Conservation (phyloP, 2,797 vertebrate species). For the Sciurus vulgaris region DNA sequence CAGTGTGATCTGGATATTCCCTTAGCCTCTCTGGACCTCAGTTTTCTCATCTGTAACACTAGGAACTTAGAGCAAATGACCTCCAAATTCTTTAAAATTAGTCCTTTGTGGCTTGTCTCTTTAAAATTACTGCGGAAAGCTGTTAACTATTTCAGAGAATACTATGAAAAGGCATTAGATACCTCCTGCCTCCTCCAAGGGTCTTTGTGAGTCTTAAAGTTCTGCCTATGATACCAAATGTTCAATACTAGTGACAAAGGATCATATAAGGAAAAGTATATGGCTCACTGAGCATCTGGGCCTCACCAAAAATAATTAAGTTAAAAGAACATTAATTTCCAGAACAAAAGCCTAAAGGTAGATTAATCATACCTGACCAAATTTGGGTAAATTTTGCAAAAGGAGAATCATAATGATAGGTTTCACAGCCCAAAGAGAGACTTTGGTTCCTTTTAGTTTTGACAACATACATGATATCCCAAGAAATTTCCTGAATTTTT, state of each 20-base stretch:
- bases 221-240: not conserved
- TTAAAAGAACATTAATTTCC: conserved; percentile 43
- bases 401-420: not conserved
- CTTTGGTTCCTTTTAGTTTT: conserved; percentile 53
- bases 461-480: not conserved
- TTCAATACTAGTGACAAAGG: not conserved
- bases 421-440: conserved; percentile 21
- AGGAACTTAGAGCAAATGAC: not conserved
- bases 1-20: not conserved
- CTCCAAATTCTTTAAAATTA: not conserved
- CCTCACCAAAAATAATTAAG: conserved; percentile 16
- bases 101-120: not conserved
- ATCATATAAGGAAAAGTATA: not conserved
- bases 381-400: conserved; percentile 28
- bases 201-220: not conserved
- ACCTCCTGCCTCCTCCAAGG: not conserved
- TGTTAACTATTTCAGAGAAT: not conserved
- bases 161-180: not conserved
- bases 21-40: not conserved
- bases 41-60: not conserved
- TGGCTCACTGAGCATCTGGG: not conserved
- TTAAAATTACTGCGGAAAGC: not conserved
- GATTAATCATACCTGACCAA: conserved; percentile 51
- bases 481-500: conserved; percentile 30
- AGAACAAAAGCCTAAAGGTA: conserved; percentile 53